These are phyloP conservation scores for Gasterosteus aculeatus DNA, from an alignment of 2,113 vertebrate species.

Conservation along the genomic window DNA sequence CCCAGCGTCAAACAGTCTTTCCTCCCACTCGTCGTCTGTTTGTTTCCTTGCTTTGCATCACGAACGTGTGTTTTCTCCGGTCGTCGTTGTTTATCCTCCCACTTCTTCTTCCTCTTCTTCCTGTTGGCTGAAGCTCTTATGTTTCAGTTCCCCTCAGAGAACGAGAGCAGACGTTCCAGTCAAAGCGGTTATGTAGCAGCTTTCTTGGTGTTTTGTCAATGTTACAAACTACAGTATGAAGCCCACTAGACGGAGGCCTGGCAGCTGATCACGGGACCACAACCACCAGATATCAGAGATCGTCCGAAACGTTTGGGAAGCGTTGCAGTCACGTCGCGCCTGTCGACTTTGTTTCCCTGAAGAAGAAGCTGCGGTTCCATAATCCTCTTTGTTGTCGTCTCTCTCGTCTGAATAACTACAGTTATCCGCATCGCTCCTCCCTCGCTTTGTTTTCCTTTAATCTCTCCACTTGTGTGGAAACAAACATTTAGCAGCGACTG, in stretches of 20 bases:
- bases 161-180: background rate
- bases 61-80: background rate
- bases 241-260: no score
- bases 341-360: background rate
- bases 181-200: background rate
- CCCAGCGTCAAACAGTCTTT: no score
- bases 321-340: background rate
- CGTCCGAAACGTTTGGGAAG: no score
- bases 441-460: background rate
- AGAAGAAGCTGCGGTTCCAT: background rate
- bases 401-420: background rate
- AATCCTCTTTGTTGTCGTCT: conserved; percentile 28
- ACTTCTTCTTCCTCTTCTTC: background rate
- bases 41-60: background rate
- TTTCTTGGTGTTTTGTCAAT: no score
- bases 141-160: background rate
- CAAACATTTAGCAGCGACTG: no score
- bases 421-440: background rate
- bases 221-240: no score
- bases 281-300: no score
- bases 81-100: background rate
- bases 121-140: background rate
- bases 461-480: background rate
- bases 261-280: no score
- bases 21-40: background rate